Conservation (phyloP, 2,113 vertebrate genomes). For the Rhagologus leucostigma region DNA sequence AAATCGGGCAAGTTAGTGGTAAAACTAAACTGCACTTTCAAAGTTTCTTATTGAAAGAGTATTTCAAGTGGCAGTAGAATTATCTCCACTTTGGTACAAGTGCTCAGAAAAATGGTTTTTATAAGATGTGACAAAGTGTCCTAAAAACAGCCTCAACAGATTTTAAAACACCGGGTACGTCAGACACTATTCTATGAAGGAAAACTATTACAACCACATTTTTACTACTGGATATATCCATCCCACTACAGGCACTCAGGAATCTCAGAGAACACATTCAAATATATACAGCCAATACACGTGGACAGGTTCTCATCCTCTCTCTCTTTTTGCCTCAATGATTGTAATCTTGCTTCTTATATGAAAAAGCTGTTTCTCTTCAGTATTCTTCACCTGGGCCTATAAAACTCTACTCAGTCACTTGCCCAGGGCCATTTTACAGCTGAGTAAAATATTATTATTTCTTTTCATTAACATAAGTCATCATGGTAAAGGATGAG, state of each 20-base stretch:
- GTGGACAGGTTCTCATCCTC: neutral
- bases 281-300: neutral
- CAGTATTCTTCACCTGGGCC: neutral
- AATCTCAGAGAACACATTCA: neutral
- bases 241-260: neutral
- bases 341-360: neutral
- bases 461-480: neutral
- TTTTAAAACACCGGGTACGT: neutral
- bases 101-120: neutral
- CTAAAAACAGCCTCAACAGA: neutral
- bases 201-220: neutral
- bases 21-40: neutral
- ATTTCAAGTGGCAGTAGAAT: neutral
- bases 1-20: neutral
- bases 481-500: neutral
- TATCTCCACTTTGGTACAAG: neutral
- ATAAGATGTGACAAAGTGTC: neutral
- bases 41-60: neutral
- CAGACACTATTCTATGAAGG: neutral
- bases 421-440: neutral
- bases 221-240: neutral
- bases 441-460: neutral
- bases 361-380: neutral
- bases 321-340: neutral
- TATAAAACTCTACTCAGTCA: neutral